Evolutionary conservation across 2,888 invertebrate species (phyloP).

Genomic region (Muschampia plurimacula): DNA sequence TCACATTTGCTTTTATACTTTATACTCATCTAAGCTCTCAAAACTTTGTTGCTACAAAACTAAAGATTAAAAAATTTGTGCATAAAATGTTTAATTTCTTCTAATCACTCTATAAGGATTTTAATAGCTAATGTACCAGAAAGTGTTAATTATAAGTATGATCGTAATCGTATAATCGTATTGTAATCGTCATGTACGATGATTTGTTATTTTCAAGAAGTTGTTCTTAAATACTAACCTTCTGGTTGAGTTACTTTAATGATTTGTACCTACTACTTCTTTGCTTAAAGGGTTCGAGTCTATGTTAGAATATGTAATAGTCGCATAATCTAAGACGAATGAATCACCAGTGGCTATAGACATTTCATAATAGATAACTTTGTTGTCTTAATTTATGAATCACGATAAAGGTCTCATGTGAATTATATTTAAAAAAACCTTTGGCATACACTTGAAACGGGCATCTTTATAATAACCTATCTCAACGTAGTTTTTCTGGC

Average conservation of each 20-base stretch:
- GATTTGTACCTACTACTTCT: background rate
- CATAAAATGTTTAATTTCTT: background rate
- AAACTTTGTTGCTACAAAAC: background rate
- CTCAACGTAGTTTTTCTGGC: background rate
- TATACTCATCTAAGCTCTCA: background rate
- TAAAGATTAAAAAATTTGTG: background rate
- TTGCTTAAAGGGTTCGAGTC: too few relatives aligned
- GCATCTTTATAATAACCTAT: background rate
- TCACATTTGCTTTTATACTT: background rate
- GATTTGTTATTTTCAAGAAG: too few relatives aligned
- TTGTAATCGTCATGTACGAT: too few relatives aligned
- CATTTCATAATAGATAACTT: conserved; percentile 49
- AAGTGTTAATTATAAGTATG: background rate
- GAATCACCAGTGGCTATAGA: conserved; percentile 53
- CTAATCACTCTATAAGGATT: background rate
- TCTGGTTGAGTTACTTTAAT: too few relatives aligned
- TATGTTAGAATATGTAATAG: conserved; percentile 42
- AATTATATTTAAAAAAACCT: conserved; percentile 27
- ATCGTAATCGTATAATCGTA: too few relatives aligned
- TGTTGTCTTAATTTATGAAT: conserved; percentile 45
- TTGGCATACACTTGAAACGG: background rate
- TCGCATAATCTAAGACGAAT: conserved; percentile 47
- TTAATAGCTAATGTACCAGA: background rate
- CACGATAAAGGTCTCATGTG: conserved; percentile 42
- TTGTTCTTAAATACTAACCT: too few relatives aligned